Evolutionary conservation across 2,888 invertebrate genomes (phyloP).

Genomic region (Trissoscelio sp.): DNA sequence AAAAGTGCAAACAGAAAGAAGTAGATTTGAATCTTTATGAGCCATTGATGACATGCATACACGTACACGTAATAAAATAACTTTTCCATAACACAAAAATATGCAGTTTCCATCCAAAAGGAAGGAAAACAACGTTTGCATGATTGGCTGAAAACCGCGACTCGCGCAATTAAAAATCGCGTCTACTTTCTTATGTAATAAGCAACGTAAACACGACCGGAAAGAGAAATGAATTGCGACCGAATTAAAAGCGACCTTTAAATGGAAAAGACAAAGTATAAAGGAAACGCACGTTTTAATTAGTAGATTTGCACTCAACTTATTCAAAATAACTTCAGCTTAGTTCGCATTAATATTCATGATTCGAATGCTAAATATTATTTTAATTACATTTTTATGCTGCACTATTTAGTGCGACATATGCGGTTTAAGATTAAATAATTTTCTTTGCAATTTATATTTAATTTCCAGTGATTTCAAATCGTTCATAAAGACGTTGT

Average conservation of each 20-base stretch:
- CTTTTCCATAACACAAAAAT: neutral
- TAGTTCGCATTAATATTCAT: neutral
- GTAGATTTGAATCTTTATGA: constrained; percentile 4
- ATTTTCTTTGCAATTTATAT: neutral
- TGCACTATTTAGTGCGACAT: neutral
- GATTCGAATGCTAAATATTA: neutral
- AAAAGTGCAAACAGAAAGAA: neutral
- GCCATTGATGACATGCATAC: constrained; percentile 1
- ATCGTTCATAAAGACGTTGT: neutral
- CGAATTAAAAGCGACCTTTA: neutral
- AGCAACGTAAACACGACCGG: neutral
- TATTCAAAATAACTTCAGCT: neutral
- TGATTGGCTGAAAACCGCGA: neutral
- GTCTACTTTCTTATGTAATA: neutral
- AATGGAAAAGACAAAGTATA: neutral
- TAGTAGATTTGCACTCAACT: neutral
- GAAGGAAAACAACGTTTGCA: too few species aligned
- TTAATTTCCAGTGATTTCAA: neutral
- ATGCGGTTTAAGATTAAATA: neutral
- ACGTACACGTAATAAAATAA: neutral
- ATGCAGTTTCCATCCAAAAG: neutral
- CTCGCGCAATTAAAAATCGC: neutral
- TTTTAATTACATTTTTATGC: constrained; percentile 3
- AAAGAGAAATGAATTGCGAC: neutral
- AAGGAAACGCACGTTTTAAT: neutral